Evolutionary conservation across 1,140 invertebrate genomes (phyloP), one percentile per base, ranked within the genome.

Genomic region (Eciton burchellii): DNA sequence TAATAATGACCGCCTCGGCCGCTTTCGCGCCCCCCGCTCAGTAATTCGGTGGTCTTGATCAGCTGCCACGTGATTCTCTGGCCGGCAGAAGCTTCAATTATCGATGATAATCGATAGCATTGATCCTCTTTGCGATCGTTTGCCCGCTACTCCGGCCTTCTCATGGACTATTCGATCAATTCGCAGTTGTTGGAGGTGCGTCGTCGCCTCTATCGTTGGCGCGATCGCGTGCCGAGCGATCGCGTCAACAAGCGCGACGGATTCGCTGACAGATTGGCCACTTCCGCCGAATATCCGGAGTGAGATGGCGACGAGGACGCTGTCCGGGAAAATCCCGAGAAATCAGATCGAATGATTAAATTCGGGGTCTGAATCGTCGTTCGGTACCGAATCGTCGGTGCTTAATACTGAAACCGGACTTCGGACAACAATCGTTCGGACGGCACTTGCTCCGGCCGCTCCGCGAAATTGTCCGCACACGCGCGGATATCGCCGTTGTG

Each of bases 1-100:
- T 93, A 93, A 93, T 93, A 93, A 87, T n/a, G n/a, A n/a, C n/a
- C n/a, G n/a, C n/a, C n/a, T n/a, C n/a, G n/a, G n/a, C n/a, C n/a
- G n/a, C n/a, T n/a, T n/a, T 66, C 85, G 49, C 83, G 70, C 62
- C 82, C 79, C 66, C 81, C 82, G 77, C 74, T 73, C 63, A n/a
- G 59, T 47, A 29, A 19, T 65, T n/a, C 49, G 65, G 56, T 74
- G 41, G 60, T 45, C 57, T 83, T 65, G 71, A 72, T 72, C 85
- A 82, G 62, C 71, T 60, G 41, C 45, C 77, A 9, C 79, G 19
- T 11, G 72, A 73, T 68, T 56, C 19, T 68, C 29, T 6, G 43
- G 4, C 5, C 16, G 6, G 29, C 16, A 14, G 8, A n/a, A n/a
- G n/a, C n/a, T 6, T 84, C 35, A 86, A 29, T 57, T 49, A 45